Evolutionary conservation across 2,113 vertebrate species (phyloP), one percentile per base, ranked within the genome.

Genomic region (Stigmatopora argus): DNA sequence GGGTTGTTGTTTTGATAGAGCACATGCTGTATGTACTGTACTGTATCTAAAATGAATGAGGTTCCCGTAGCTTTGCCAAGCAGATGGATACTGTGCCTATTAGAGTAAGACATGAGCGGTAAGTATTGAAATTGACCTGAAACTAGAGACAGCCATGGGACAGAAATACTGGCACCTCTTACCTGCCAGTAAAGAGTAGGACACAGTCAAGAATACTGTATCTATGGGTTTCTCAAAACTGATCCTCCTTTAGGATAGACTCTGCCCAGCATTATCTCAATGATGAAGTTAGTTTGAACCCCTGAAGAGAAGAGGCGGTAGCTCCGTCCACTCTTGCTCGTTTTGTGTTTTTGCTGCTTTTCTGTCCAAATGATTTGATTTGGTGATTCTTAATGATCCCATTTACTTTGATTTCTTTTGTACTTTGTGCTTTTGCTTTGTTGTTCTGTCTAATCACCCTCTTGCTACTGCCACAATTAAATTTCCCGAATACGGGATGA

Each of bases 41-140:
- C 26, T 31, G 26, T 31, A 31, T 31, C 53, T 12, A 70, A 12
- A 19, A 26, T 51, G 9, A 15, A 68, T 14, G 10, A 66, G 53
- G 10, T 35, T 55, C 5, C 5, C 44, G 3, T 38, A 17, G 19
- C 45, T 10, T 19, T 64, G 19, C 34, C 65, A 55, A 63, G 64
- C 63, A 57, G 47, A 53, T 64, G 46, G 56, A n/a, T n/a, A 46
- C 38, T 21, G 57, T 5, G 65, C n/a, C 66, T 34, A 23, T 68
- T 64, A 71, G 75, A 71, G 8, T 14, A 44, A 51, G 23, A 57
- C 19, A 45, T 23, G 53, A 78, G 72, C 52, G 61, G 77, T 73
- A 86, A 83, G 73, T 59, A 65, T 70, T 79, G 56, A 78, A 80
- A 72, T 72, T 58, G n/a, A 15, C 57, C 75, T 66, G 78, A 77